Percentiles rank a stretch among this genome's conserved stretches.
These are phyloP conservation scores for Erpetoichthys calabaricus DNA, from an alignment of 2,797 vertebrate genomes.

Conservation along the genomic window DNA sequence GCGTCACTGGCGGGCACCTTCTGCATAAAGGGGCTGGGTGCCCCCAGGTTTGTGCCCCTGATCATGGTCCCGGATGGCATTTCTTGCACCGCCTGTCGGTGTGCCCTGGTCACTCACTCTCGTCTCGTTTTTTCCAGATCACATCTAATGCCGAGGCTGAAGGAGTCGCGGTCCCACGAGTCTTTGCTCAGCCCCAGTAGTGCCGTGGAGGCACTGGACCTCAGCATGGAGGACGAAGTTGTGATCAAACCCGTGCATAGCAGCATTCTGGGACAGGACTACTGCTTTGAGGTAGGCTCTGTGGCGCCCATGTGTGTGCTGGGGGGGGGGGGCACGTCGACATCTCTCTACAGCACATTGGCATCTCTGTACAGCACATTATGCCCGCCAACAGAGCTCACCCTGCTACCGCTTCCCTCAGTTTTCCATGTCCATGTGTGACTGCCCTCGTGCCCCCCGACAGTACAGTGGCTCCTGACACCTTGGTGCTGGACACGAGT, in stretches of 20 bases:
- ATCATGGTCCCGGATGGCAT: too few relatives aligned
- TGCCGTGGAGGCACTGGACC: conserved; percentile 90
- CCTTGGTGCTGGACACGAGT: too few relatives aligned
- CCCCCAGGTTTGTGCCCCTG: too few relatives aligned
- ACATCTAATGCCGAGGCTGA: conserved; percentile 98
- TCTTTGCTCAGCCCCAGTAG: conserved; percentile 96
- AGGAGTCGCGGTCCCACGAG: conserved; percentile 98
- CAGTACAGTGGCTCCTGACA: too few relatives aligned
- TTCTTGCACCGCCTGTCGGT: conserved; percentile 8
- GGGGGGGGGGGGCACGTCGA: rapidly evolving
- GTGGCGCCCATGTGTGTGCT: rapidly evolving
- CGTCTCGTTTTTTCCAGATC: conserved; percentile 50
- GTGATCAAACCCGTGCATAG: conserved; percentile 94
- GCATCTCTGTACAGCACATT: background rate
- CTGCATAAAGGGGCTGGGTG: too few relatives aligned
- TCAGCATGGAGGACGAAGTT: conserved; percentile 98
- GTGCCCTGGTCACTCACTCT: background rate
- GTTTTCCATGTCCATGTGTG: too few relatives aligned
- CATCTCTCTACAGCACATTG: background rate
- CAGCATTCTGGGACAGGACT: conserved; percentile 96
- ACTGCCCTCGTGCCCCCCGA: too few relatives aligned
- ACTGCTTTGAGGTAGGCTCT: conserved; percentile 3
- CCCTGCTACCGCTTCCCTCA: too few relatives aligned
- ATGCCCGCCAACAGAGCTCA: too few relatives aligned
- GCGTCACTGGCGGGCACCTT: too few relatives aligned